Evolutionary conservation across 1,140 invertebrate genomes (phyloP), one percentile per base, ranked within the genome.

Genomic region (Ostrea edulis): DNA sequence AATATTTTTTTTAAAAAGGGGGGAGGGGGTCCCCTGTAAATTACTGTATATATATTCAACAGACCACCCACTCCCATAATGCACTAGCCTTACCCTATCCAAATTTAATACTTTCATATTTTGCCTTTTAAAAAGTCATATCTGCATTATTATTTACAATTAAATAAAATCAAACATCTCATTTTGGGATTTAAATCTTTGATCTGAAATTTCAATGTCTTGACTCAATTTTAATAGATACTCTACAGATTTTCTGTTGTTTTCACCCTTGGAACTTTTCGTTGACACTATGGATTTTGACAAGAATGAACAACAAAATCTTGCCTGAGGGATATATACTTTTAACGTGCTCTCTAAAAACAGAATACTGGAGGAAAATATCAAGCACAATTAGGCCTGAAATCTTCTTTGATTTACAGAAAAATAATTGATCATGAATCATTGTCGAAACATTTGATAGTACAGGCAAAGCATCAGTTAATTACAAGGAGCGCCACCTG

Each of bases 381-480:
- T 29, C 22, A 77, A 77, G 68, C 68, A 77, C 68, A 77, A 77
- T 77, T 77, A 77, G 68, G 68, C 29, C 68, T 77, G 68, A 29
- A 77, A 77, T 35, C 68, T 77, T 77, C 25, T 77, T 77, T 77
- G 68, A 77, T 77, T 77, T 77, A 77, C 68, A 29, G 68, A 25
- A 77, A 77, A 77, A 77, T 77, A 77, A 77, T 77, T 77, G 68
- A 77, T 77, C 68, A 12, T 77, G 68, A 77, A 29, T 77, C 68
- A 77, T 35, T 0, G 25, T 14, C 29, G 17, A 77, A 77, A 77
- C 68, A 77, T 77, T 35, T 29, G 68, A 77, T 77, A 77, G 68
- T 9, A 62, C 58, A 14, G 17, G 25, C 8, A 11, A 77, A 25
- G 68, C 68, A 35, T 29, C 25, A 77, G 25, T 29, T 77, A 35